These are phyloP conservation scores for Melanotus villosus DNA, from an alignment of 2,888 invertebrate species.

Conservation along the genomic window DNA sequence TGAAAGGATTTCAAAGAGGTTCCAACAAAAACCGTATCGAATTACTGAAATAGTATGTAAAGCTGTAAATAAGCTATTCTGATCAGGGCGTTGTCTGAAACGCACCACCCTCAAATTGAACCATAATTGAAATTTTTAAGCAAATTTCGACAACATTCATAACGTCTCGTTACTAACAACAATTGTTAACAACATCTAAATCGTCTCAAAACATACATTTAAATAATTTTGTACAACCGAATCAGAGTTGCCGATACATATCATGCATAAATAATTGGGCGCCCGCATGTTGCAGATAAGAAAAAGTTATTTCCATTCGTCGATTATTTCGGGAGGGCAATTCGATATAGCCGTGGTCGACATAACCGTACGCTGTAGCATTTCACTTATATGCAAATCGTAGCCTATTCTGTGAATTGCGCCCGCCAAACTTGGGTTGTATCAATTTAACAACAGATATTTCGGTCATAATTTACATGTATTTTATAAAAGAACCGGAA, in stretches of 20 bases:
- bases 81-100: background rate
- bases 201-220: background rate
- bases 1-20: constrained; percentile 22
- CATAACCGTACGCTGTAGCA: constrained; percentile 30
- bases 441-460: constrained; percentile 41
- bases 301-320: constrained; percentile 44
- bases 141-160: background rate
- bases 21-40: constrained; percentile 15
- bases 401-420: constrained; percentile 37
- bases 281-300: constrained; percentile 46
- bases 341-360: constrained; percentile 39
- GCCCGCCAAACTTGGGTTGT: constrained; percentile 34
- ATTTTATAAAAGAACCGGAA: constrained; percentile 29
- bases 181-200: no score
- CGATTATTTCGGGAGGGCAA: constrained; percentile 45
- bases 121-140: background rate
- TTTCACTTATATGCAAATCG: constrained; percentile 43
- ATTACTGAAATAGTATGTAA: constrained; percentile 10
- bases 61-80: constrained; percentile 8
- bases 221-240: constrained; percentile 22
- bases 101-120: background rate
- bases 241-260: constrained; percentile 35
- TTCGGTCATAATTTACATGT: constrained; percentile 33
- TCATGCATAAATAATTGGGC: constrained; percentile 43
- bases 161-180: no score